Evolutionary conservation across 2,888 invertebrate genomes (phyloP), one percentile per base, ranked within the genome.

Genomic region (Drosophila niveifrons): DNA sequence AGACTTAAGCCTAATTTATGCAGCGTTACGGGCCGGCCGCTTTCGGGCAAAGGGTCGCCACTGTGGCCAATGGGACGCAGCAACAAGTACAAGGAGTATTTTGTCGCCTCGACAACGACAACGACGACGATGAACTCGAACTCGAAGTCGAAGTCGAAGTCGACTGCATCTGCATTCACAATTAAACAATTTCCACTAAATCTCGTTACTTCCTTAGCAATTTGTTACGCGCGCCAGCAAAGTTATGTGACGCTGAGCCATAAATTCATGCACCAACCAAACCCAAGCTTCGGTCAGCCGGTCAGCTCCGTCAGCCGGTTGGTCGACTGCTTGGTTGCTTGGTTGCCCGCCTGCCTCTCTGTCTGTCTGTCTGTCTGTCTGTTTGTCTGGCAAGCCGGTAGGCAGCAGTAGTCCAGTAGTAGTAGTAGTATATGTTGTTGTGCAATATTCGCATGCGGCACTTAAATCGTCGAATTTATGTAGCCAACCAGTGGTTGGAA

Each of bases 181-280:
- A 90, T 90, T 90, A 90, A 90, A 90, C 90, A 90, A 90, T 90
- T 91, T 90, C 91, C 91, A 90, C 91, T 90, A 90, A 91, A 90
- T 90, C 91, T 91, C 90, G 86, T 82, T 89, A 89, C 90, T 90
- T 91, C 90, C 90, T 88, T 90, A 84, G 89, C 90, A 90, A 91
- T 91, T 91, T 91, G 91, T 90, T 90, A 91, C 91, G 91, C 88
- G 82, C 90, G 87, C 88, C 91, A 47, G 85, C 86, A 90, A 90
- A 91, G 90, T 91, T 91, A 91, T 91, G 91, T 90, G 91, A 91
- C 91, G 89, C 88, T 83, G 80, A 76, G 83, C 90, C 90, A 91
- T 91, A 91, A 91, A 91, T 91, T 91, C 81, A 88, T 76, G 78
- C 71, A 61, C 76, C 79, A 82, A 82, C 80, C 84, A 72, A 80